Evolutionary conservation across 2,113 vertebrate genomes (phyloP).

Genomic region (Nibea coibor): DNA sequence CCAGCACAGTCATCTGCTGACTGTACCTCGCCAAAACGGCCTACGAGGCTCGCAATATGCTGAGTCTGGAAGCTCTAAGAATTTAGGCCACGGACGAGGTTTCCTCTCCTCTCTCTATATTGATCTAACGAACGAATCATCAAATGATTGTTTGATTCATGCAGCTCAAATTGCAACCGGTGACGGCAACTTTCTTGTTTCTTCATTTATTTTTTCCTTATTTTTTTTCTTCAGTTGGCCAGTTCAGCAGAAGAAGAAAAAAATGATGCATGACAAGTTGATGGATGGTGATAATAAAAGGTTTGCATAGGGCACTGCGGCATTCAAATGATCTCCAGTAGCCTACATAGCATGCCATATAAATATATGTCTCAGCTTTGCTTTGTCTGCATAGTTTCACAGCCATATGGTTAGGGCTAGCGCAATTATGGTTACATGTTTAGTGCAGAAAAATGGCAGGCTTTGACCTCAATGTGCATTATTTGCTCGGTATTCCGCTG

Average conservation of each 20-base stretch:
- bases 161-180: background rate
- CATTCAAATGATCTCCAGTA: slow-evolving; percentile 58
- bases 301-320: slow-evolving; percentile 59
- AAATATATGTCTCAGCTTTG: slow-evolving; percentile 49
- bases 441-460: background rate
- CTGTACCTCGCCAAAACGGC: background rate
- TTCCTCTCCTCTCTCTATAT: background rate
- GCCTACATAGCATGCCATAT: slow-evolving; percentile 45
- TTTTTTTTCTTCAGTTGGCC: slow-evolving; percentile 9
- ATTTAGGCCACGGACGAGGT: background rate
- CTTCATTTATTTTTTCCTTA: background rate
- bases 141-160: slow-evolving; percentile 18
- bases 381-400: slow-evolving; percentile 60
- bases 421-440: slow-evolving; percentile 6
- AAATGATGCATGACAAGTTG: slow-evolving; percentile 56
- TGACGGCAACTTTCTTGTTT: slow-evolving; percentile 10
- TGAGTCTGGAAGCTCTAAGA: background rate
- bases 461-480: background rate
- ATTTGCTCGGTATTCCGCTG: background rate
- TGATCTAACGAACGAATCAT: slow-evolving; percentile 27
- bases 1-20: slow-evolving; percentile 21
- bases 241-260: slow-evolving; percentile 30
- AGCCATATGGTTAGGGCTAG: background rate
- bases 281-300: slow-evolving; percentile 75
- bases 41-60: background rate